Conservation (phyloP, 2,113 vertebrate species). For the Saiga tatarica region DNA sequence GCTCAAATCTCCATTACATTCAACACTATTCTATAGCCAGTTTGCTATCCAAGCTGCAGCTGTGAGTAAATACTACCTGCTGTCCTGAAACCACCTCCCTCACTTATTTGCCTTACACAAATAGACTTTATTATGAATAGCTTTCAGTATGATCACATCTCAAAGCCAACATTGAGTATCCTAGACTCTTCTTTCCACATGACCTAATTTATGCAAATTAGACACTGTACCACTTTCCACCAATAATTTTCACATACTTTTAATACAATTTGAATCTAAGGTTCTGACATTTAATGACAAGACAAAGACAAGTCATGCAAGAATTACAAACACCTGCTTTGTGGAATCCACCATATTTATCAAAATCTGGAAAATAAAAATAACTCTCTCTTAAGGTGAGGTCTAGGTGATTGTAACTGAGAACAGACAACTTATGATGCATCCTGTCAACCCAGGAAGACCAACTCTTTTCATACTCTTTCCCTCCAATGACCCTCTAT, state of each 20-base stretch:
- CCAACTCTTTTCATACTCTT: background rate
- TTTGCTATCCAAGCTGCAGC: background rate
- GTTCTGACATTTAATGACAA: background rate
- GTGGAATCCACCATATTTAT: background rate
- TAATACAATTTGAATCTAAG: background rate
- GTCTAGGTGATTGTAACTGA: background rate
- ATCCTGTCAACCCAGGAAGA: background rate
- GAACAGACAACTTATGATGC: background rate
- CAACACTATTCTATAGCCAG: background rate
- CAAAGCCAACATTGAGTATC: background rate
- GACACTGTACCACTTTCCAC: background rate
- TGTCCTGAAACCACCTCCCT: background rate
- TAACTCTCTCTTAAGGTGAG: background rate
- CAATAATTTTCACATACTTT: background rate
- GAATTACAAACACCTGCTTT: background rate
- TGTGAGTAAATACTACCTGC: background rate
- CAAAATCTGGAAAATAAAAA: conserved; percentile 8
- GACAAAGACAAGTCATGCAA: background rate
- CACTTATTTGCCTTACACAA: background rate
- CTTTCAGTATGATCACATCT: background rate
- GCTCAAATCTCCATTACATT: background rate
- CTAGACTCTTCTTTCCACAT: background rate
- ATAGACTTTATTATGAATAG: background rate
- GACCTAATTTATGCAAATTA: background rate
- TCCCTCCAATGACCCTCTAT: background rate